Base-by-base conservation (phyloP, 2,888 invertebrate genomes). In the Cataglyphis albicans region DNA sequence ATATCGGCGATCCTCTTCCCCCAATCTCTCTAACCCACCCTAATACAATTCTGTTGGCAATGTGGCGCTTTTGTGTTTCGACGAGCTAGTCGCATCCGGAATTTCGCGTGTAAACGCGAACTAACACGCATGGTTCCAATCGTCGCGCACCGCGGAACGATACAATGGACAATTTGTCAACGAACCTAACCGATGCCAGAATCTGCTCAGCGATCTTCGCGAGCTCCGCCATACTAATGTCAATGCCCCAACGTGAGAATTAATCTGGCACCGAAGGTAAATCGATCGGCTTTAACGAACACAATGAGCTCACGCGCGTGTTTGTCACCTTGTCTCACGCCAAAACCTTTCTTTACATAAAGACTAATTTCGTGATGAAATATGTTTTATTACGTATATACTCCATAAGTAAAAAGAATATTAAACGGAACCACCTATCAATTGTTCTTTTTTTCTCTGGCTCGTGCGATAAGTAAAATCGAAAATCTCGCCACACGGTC, bases 131-230 rank as follows among this genome's bases (percentile, higher is more conserved):
- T 87, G 78, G 82, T 87, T 85, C 89, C 87, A 90, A 90, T 87
- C 78, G 78, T 70, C 85, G 86, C 82, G 83, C 85, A 59, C 68
- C 83, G 70, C 72, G 70, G 72, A 82, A 87, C 59, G 88, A 88
- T 88, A 88, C 89, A 90, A 90, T 90, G 86, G 89, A 90, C 90
- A 88, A 90, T 90, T 90, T 89, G 90, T 90, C 90, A 89, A 87
- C 89, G 86, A 85, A 86, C 89, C 88, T 87, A 86, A 85, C 84
- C 81, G 84, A 83, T 78, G 84, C 84, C 87, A 85, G 88, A 84
- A 88, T 84, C 83, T 81, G 82, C 61, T 75, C 55, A 81, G 74
- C 84, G 84, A 83, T 87, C 90, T 88, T 88, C 82, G 72, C 82
- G 72, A 81, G 81, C 82, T 67, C 84, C 80, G 29, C 61, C 67